Base-by-base conservation (phyloP, 1,140 invertebrate species). In the Diorhabda elongata region DNA sequence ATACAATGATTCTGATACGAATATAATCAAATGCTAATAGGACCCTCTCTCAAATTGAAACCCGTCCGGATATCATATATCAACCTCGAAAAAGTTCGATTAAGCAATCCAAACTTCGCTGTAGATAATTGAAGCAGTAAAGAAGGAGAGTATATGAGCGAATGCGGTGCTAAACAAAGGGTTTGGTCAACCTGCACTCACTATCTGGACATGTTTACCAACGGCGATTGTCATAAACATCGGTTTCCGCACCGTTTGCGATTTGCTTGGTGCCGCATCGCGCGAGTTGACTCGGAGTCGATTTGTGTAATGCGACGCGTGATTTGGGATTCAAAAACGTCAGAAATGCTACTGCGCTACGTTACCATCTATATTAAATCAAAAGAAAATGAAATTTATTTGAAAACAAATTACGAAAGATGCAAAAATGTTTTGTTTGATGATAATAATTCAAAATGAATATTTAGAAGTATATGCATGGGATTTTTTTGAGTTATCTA, bases 111-210 rank as follows among this genome's bases (percentile, higher is more conserved):
- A n/a, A 63, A 68, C 59, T 62, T 58, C 47, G 6, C 11, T 42
- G 43, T 42, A 44, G 66, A 52, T 71, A 73, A 73, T 71, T 69
- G 66, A 69, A 68, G 71, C 67, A 69, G 68, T 75, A 75, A 75
- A 75, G 64, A 67, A 44, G 58, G 59, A 42, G 65, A 63, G 69
- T 68, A 66, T 74, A 74, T 71, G 71, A 69, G 66, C 61, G 57
- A 59, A 41, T 41, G 42, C 45, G 66, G 73, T 61, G 61, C 59
- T 74, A 74, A 74, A 74, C 59, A 68, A 69, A 67, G 67, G 69
- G 73, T 69, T 71, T 73, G 73, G 73, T 74, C 71, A 74, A 71
- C 69, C 74, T 71, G 67, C 66, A 71, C 61, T 45, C 66, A 63
- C 47, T 69, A 57, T 66, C 64, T 45, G 41, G 68, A 68, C 68